These are phyloP conservation scores for Amiota communis DNA, from an alignment of 2,888 invertebrate species.

Conservation along the genomic window DNA sequence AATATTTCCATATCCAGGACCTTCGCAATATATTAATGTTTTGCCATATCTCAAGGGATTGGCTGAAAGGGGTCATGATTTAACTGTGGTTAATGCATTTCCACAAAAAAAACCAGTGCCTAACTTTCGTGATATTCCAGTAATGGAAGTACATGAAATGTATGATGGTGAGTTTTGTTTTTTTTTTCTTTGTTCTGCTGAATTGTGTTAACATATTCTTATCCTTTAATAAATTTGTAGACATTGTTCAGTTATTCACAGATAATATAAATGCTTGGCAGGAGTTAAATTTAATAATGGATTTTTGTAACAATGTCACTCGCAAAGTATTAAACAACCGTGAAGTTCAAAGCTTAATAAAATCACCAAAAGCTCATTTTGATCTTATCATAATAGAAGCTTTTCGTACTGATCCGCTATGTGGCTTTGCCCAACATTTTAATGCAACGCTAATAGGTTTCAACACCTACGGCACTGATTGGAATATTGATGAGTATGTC, in stretches of 20 bases:
- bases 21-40: slow-evolving; percentile 57
- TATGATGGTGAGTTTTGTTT: slow-evolving; percentile 33
- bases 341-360: slow-evolving; percentile 54
- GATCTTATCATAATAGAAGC: slow-evolving; percentile 69
- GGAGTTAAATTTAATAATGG: slow-evolving; percentile 44
- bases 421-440: slow-evolving; percentile 64
- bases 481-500: slow-evolving; percentile 61
- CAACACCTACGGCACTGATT: slow-evolving; percentile 62
- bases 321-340: slow-evolving; percentile 43
- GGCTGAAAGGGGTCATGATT: slow-evolving; percentile 69
- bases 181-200: too few relatives aligned
- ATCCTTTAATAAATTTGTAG: slow-evolving; percentile 29
- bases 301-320: slow-evolving; percentile 42
- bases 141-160: slow-evolving; percentile 36
- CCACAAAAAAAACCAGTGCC: slow-evolving; percentile 36
- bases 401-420: slow-evolving; percentile 67
- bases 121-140: slow-evolving; percentile 53
- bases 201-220: too few relatives aligned
- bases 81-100: slow-evolving; percentile 64
- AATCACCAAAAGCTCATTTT: slow-evolving; percentile 58
- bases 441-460: slow-evolving; percentile 66
- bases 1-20: slow-evolving; percentile 47
- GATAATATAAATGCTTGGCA: slow-evolving; percentile 41
- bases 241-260: slow-evolving; percentile 37
- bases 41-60: slow-evolving; percentile 58